These are phyloP conservation scores for Graptemys geographica DNA, from an alignment of 2,797 vertebrate genomes.

Conservation along the genomic window DNA sequence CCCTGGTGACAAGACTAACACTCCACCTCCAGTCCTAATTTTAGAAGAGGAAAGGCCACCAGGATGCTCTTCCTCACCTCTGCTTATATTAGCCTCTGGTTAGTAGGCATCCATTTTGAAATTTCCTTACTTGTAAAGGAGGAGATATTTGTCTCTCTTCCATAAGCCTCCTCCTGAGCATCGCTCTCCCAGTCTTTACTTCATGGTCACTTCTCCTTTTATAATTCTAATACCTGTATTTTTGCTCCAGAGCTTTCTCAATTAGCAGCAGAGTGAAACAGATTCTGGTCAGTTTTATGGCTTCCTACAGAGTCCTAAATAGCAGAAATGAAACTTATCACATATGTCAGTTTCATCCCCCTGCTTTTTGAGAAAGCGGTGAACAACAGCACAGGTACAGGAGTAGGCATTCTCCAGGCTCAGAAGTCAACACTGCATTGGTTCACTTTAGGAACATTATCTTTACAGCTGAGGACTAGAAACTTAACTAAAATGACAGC, in stretches of 20 bases:
- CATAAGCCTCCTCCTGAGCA: too few relatives aligned
- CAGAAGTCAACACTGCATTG: background rate
- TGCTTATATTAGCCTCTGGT: background rate
- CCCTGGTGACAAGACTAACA: background rate
- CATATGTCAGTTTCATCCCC: background rate
- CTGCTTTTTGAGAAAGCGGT: background rate
- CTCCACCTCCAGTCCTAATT: background rate
- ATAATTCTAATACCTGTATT: background rate
- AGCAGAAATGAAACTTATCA: background rate
- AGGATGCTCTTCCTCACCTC: background rate
- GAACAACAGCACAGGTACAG: background rate
- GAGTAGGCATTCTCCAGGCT: background rate
- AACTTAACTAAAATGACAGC: background rate
- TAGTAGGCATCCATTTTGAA: too few relatives aligned
- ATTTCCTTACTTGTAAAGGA: too few relatives aligned
- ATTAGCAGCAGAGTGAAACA: background rate
- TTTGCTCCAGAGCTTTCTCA: background rate
- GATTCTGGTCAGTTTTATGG: background rate
- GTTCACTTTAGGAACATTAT: background rate
- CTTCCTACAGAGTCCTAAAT: accelerated
- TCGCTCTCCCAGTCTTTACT: too few relatives aligned
- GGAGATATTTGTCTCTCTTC: too few relatives aligned
- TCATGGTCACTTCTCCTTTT: accelerated
- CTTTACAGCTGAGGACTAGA: background rate
- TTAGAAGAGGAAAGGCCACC: background rate